Evolutionary conservation across 2,888 invertebrate genomes (phyloP).

Genomic region (Trichacis sp.): DNA sequence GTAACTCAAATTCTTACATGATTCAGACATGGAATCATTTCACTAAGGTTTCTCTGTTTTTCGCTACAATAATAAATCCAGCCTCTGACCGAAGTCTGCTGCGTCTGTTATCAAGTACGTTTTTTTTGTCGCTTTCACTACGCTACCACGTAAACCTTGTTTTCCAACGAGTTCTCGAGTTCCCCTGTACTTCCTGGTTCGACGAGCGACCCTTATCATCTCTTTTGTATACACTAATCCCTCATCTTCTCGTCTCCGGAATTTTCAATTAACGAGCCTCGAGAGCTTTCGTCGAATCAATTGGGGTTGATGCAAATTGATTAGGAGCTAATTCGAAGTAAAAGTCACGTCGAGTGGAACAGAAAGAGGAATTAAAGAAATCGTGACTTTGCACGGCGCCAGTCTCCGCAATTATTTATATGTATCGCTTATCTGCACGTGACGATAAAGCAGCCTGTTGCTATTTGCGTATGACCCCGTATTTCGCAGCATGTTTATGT

Average conservation of each 20-base stretch:
- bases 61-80: constrained; percentile 21
- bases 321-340: background rate
- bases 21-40: too few species aligned
- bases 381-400: background rate
- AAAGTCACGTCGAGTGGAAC: background rate
- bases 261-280: background rate
- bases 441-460: constrained; percentile 26
- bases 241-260: background rate
- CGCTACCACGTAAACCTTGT: constrained; percentile 33
- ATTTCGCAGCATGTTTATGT: constrained; percentile 29
- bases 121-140: constrained; percentile 32
- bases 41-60: constrained; percentile 9
- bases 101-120: constrained; percentile 19
- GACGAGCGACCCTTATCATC: constrained; percentile 41
- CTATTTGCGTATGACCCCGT: constrained; percentile 35
- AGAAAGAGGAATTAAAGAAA: constrained; percentile 7
- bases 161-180: constrained; percentile 14
- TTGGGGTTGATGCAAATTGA: background rate
- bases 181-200: constrained; percentile 47
- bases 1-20: too few species aligned
- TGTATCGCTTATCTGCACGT: constrained; percentile 19
- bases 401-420: constrained; percentile 13
- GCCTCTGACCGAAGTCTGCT: constrained; percentile 19
- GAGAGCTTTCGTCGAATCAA: background rate
- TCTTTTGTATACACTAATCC: constrained; percentile 2